Percentiles rank a stretch among this genome's conserved stretches.
phyloP scores from a whole-genome alignment of 2,113 vertebrate species.

The Myotis davidii region DNA sequence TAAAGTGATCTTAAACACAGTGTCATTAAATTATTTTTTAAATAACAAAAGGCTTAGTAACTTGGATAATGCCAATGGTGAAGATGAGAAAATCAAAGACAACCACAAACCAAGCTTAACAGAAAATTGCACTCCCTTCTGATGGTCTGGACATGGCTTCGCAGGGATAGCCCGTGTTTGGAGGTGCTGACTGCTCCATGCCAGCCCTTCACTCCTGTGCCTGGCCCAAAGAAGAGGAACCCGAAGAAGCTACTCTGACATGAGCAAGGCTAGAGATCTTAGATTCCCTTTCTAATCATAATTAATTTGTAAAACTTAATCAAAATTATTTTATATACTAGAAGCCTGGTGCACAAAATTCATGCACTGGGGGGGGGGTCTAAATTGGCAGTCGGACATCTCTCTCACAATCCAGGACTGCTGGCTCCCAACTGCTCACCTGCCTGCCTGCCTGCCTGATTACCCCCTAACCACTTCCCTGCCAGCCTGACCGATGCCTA shows the following conservation, averaged over 20 bases:
- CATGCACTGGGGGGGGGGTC: no score
- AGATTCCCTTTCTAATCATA: no score
- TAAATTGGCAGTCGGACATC: no score
- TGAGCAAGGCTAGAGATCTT: background rate
- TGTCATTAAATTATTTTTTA: background rate
- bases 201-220: background rate
- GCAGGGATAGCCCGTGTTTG: accelerated
- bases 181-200: accelerated
- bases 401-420: no score
- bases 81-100: background rate
- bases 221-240: no score
- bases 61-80: background rate
- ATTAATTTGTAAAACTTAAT: background rate
- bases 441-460: no score
- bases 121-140: background rate
- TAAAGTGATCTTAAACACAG: background rate
- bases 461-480: no score
- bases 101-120: background rate
- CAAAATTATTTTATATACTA: no score
- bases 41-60: background rate
- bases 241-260: background rate
- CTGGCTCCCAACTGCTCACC: no score
- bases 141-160: accelerated
- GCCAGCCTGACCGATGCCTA: no score
- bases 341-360: no score